Evolutionary conservation across 1,140 invertebrate genomes (phyloP).

Genomic region (Nixonia krombeini): DNA sequence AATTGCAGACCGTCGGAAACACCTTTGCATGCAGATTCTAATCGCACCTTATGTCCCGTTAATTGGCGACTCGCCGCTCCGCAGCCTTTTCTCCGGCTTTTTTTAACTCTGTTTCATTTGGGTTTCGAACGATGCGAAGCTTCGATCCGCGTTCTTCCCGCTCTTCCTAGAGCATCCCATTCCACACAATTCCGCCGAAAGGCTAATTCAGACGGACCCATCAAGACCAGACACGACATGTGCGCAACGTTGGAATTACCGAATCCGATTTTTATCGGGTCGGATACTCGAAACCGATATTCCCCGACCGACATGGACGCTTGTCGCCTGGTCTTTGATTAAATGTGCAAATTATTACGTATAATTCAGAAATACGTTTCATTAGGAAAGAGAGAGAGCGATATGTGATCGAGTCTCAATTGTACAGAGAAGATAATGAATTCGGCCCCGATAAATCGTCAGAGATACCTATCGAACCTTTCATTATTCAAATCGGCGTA

Average conservation of each 20-base stretch:
- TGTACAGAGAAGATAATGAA: conserved; percentile 3
- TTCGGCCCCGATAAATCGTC: neutral
- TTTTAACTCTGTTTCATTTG: neutral
- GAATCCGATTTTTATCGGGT: conserved; percentile 61
- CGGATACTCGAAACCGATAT: conserved; percentile 61
- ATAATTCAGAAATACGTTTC: neutral
- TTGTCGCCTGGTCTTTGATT: conserved; percentile 53
- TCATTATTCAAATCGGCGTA: neutral
- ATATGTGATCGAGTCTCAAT: neutral
- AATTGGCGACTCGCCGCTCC: neutral
- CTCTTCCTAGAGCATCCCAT: conserved; percentile 21
- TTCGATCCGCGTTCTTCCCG: conserved; percentile 11
- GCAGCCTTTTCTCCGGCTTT: neutral
- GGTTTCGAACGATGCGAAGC: neutral
- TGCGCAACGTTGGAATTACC: conserved; percentile 65
- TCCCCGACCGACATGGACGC: conserved; percentile 63
- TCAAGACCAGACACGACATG: conserved; percentile 58
- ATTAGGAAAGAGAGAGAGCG: neutral
- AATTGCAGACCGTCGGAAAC: neutral
- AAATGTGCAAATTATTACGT: conserved; percentile 36
- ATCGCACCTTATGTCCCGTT: conserved; percentile 1
- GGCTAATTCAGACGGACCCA: conserved; percentile 30
- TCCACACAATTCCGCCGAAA: conserved; percentile 17
- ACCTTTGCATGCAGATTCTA: conserved; percentile 1
- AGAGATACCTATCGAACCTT: neutral